A percentile compares a stretch with the other conserved stretches of the same genome.
These are phyloP conservation scores for Drosophila meridionalis DNA, from an alignment of 2,888 invertebrate genomes.

Conservation along the genomic window DNA sequence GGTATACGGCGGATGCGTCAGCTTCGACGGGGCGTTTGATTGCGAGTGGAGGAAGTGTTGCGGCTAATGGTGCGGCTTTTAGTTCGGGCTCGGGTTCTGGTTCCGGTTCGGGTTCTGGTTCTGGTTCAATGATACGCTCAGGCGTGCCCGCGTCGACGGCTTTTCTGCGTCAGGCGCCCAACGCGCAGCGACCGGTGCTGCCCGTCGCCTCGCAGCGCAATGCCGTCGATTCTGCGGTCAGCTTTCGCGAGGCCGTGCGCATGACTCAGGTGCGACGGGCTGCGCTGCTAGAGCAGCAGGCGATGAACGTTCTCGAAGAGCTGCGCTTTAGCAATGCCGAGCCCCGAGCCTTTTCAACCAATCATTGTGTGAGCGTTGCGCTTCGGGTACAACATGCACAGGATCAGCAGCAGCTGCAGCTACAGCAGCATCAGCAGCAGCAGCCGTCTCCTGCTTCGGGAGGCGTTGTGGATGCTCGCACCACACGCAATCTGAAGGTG, in stretches of 20 bases:
- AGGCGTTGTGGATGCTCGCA: not conserved
- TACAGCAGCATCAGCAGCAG: not conserved
- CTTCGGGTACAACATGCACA: not conserved
- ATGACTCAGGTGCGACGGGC: not conserved
- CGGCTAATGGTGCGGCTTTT: not conserved
- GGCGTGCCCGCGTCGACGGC: not conserved
- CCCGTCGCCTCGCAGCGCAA: not conserved
- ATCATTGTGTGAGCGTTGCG: not conserved
- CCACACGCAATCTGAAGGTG: not conserved
- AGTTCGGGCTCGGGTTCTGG: not conserved
- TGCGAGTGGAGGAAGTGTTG: not conserved
- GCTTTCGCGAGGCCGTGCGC: conserved; percentile 9
- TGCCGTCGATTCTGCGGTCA: not conserved
- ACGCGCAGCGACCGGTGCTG: not conserved
- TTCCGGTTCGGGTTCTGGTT: not conserved
- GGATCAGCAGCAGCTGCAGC: not conserved
- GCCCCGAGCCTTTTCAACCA: not conserved
- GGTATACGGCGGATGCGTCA: conserved; percentile 6
- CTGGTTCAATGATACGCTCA: not conserved
- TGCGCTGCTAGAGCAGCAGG: conserved; percentile 12
- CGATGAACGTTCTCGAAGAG: conserved; percentile 6
- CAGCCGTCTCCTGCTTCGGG: not conserved
- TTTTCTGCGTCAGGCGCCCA: not conserved
- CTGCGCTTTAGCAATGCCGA: conserved; percentile 1
- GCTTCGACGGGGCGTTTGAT: not conserved